These are phyloP conservation scores for Rosalia funebris DNA, from an alignment of 2,888 invertebrate species.

Conservation along the genomic window DNA sequence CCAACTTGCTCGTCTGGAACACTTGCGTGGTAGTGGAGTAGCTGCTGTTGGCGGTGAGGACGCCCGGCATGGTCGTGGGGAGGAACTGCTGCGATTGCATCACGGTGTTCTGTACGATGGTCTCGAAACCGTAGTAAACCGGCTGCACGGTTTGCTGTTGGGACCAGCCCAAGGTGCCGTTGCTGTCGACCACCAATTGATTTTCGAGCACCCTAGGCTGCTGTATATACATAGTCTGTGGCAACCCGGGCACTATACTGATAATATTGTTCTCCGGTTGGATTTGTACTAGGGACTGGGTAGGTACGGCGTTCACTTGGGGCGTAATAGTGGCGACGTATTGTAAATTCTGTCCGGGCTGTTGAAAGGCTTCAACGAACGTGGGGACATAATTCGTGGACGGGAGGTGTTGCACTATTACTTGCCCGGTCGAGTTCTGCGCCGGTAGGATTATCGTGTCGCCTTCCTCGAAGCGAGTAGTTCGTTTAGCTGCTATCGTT, in stretches of 20 bases:
- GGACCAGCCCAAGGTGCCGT: conserved; percentile 60
- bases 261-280: conserved; percentile 63
- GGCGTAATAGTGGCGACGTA: conserved; percentile 79
- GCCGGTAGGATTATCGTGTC: conserved; percentile 42
- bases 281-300: conserved; percentile 64
- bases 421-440: conserved; percentile 61
- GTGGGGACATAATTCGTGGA: conserved; percentile 68
- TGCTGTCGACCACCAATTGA: conserved; percentile 60
- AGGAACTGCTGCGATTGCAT: conserved; percentile 91
- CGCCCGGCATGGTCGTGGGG: conserved; percentile 82
- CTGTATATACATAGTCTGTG: conserved; percentile 60
- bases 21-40: conserved; percentile 87
- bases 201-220: conserved; percentile 59
- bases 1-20: conserved; percentile 86
- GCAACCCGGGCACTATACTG: conserved; percentile 58
- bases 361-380: conserved; percentile 76
- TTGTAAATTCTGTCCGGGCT: conserved; percentile 78
- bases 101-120: conserved; percentile 87
- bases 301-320: conserved; percentile 60
- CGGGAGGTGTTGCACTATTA: conserved; percentile 73
- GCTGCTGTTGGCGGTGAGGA: conserved; percentile 82
- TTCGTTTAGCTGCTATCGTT: conserved; percentile 47
- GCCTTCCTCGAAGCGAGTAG: conserved; percentile 38
- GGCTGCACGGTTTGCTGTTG: conserved; percentile 65
- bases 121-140: conserved; percentile 85